phyloP scores from a whole-genome alignment of 2,888 invertebrate genomes.

The Xanthia icteritia region DNA sequence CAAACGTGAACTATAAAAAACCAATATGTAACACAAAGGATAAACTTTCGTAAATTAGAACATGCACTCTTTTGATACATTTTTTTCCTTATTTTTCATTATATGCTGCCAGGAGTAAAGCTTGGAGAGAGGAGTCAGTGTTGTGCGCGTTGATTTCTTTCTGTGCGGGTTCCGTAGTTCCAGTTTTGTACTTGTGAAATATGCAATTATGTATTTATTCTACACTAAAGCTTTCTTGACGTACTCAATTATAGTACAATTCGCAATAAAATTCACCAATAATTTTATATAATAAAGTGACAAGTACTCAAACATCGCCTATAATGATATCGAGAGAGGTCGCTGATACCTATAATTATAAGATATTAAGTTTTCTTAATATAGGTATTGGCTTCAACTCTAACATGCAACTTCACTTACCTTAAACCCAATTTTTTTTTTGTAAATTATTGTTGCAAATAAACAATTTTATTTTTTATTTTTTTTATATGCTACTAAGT shows the following conservation, averaged over 20 bases:
- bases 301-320: too few relatives aligned
- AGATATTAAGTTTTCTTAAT: too few relatives aligned
- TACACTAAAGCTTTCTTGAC: not conserved
- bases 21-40: constrained; percentile 33
- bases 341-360: too few relatives aligned
- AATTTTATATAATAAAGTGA: too few relatives aligned
- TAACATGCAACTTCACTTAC: too few relatives aligned
- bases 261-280: not conserved
- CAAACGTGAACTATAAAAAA: constrained; percentile 31
- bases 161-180: not conserved
- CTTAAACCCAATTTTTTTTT: too few relatives aligned
- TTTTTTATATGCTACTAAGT: not conserved
- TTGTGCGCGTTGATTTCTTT: not conserved
- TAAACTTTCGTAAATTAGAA: constrained; percentile 44
- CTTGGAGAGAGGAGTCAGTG: not conserved
- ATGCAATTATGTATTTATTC: not conserved
- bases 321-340: too few relatives aligned
- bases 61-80: constrained; percentile 24
- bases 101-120: constrained; percentile 7
- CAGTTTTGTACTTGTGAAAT: not conserved
- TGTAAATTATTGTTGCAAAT: too few relatives aligned
- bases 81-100: constrained; percentile 41
- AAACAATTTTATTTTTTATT: too few relatives aligned
- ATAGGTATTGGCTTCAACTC: too few relatives aligned
- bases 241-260: not conserved